phyloP scores from a whole-genome alignment of 1,140 invertebrate genomes.

The Drosophila azteca region DNA sequence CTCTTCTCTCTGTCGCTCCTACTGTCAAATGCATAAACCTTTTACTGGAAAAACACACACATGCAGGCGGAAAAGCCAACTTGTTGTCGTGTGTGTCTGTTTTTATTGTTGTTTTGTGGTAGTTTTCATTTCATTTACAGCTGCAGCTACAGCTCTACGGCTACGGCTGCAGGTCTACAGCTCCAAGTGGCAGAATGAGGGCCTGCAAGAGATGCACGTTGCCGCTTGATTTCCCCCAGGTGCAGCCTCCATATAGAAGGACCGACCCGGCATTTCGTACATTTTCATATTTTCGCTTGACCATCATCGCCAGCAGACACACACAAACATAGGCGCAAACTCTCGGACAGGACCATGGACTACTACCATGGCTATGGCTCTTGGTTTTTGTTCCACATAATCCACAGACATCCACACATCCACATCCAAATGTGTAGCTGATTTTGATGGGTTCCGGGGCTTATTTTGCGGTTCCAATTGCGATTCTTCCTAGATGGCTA shows the following conservation, averaged over 20 bases:
- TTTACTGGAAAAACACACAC: slow-evolving; percentile 1
- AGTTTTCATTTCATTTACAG: slow-evolving; percentile 77
- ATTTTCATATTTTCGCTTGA: slow-evolving; percentile 69
- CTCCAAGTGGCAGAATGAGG: slow-evolving; percentile 25
- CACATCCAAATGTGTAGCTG: slow-evolving; percentile 34
- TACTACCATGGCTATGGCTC: not conserved
- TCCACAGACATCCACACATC: slow-evolving; percentile 35
- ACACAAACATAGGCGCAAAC: slow-evolving; percentile 5
- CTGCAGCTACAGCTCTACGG: slow-evolving; percentile 67
- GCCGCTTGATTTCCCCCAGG: slow-evolving; percentile 72
- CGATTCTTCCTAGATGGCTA: not conserved
- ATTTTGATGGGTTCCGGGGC: slow-evolving; percentile 44
- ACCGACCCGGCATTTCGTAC: slow-evolving; percentile 37
- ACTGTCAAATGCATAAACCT: slow-evolving; percentile 6
- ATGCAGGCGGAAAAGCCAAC: slow-evolving; percentile 8
- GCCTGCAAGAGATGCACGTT: slow-evolving; percentile 50
- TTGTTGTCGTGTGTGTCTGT: slow-evolving; percentile 46
- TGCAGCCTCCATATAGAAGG: slow-evolving; percentile 34
- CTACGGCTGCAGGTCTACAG: no score
- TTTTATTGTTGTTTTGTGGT: slow-evolving; percentile 69
- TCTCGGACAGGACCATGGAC: slow-evolving; percentile 12
- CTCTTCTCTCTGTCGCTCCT: no score
- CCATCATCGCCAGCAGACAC: slow-evolving; percentile 20
- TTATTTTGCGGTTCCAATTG: slow-evolving; percentile 40
- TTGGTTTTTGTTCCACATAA: not conserved